A percentile compares a stretch with the other conserved stretches of the same genome.
Evolutionary conservation across 2,797 vertebrate genomes (phyloP).

Genomic region (Malurus leucopterus): DNA sequence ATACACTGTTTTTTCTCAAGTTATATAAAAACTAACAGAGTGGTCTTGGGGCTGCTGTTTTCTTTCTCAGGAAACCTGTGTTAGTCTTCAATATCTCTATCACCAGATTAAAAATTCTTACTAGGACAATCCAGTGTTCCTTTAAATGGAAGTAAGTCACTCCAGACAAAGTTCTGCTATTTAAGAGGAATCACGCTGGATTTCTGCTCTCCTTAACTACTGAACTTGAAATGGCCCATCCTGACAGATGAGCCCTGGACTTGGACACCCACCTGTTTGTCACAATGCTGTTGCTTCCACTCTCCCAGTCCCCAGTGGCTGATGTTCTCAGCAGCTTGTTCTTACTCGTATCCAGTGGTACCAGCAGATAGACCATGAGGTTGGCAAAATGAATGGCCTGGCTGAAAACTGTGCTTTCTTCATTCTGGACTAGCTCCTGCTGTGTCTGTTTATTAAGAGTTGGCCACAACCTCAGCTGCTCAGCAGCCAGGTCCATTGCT

Average conservation of each 20-base stretch:
- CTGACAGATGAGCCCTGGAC: neutral
- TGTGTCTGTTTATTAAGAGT: conserved; percentile 86
- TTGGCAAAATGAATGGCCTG: conserved; percentile 98
- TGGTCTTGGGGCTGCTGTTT: neutral
- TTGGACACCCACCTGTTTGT: conserved; percentile 84
- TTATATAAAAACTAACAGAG: neutral
- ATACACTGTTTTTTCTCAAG: neutral
- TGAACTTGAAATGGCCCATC: neutral
- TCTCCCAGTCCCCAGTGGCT: conserved; percentile 92
- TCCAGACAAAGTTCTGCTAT: neutral
- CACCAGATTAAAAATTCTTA: neutral
- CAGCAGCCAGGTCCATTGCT: conserved; percentile 94
- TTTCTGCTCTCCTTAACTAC: neutral
- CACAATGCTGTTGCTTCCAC: conserved; percentile 96
- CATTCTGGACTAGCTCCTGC: conserved; percentile 90
- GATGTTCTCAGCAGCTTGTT: conserved; percentile 88
- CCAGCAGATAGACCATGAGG: conserved; percentile 95
- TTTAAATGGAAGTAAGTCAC: neutral
- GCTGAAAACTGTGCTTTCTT: conserved; percentile 97
- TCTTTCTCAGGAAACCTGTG: neutral
- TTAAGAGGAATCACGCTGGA: neutral
- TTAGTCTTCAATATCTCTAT: neutral
- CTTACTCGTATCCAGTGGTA: conserved; percentile 93
- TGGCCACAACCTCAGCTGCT: conserved; percentile 90
- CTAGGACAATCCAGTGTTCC: neutral